These are phyloP conservation scores for Chromis chromis DNA, from an alignment of 2,797 vertebrate genomes.

Conservation along the genomic window DNA sequence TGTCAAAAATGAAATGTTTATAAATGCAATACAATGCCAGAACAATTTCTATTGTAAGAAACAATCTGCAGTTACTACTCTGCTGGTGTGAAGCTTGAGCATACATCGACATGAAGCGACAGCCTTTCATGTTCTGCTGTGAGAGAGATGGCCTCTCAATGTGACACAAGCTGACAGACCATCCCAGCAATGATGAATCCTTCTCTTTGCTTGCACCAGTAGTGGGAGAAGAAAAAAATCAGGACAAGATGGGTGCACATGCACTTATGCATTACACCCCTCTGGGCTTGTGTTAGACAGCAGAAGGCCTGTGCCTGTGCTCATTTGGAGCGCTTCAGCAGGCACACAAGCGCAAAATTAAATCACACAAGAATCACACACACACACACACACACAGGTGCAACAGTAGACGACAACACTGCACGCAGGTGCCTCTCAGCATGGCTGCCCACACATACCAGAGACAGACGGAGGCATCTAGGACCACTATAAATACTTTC, in stretches of 20 bases:
- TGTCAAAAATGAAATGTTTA: not conserved
- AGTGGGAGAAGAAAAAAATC: conserved; percentile 5
- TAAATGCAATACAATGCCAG: not conserved
- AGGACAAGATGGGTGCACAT: conserved; percentile 18
- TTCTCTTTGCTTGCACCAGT: conserved; percentile 30
- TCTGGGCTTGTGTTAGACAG: conserved; percentile 43
- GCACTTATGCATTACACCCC: conserved; percentile 36
- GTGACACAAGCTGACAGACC: conserved; percentile 51
- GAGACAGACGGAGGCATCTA: conserved; percentile 47
- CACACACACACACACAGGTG: conserved; percentile 31
- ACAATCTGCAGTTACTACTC: not conserved
- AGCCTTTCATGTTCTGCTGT: conserved; percentile 27
- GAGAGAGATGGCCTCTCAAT: conserved; percentile 24
- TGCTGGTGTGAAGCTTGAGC: conserved; percentile 1
- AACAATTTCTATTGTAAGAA: not conserved
- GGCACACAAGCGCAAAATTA: conserved; percentile 40
- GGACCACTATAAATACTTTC: conserved; percentile 74
- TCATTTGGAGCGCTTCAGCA: conserved; percentile 46
- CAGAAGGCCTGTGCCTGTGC: conserved; percentile 53
- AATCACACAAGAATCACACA: conserved; percentile 37
- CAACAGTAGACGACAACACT: conserved; percentile 36
- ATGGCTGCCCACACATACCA: conserved; percentile 51
- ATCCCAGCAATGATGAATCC: conserved; percentile 45
- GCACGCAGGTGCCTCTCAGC: conserved; percentile 56
- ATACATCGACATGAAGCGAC: conserved; percentile 20